These are phyloP conservation scores for Aurelia aurita complex sp. Pacific DNA, from an alignment of 30 jellyfish, hydroid and myxozoan genomes.

Conservation along the genomic window DNA sequence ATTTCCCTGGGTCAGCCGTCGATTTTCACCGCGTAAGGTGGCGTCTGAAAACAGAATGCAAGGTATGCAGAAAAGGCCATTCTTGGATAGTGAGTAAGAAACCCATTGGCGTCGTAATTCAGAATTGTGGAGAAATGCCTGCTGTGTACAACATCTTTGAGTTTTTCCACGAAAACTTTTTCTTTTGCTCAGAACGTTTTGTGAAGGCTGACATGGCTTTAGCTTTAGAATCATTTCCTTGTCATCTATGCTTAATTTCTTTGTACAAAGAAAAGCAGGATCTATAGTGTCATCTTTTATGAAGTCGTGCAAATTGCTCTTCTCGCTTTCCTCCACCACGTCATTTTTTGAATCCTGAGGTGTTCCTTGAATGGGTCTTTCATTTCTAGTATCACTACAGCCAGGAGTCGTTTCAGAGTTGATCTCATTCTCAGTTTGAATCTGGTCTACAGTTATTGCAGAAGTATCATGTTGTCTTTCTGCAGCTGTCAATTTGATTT, in stretches of 20 bases:
- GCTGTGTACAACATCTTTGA: constrained; percentile 37
- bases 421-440: too few species aligned
- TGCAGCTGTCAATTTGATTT: neutral
- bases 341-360: too few species aligned
- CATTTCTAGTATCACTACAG: too few species aligned
- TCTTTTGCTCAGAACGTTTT: neutral
- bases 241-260: constrained; percentile 10
- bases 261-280: constrained; percentile 8
- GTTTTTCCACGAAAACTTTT: neutral
- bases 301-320: too few species aligned
- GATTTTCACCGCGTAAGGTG: constrained; percentile 23
- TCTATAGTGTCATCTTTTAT: neutral
- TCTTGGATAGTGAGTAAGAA: too few species aligned
- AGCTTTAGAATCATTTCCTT: constrained; percentile 24
- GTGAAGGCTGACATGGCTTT: constrained; percentile 22
- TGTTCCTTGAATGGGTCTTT: too few species aligned
- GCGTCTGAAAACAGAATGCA: constrained; percentile 54
- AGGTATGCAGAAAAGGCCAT: constrained; percentile 2
- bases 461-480: neutral
- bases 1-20: constrained; percentile 17
- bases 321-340: too few species aligned
- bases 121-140: constrained; percentile 14
- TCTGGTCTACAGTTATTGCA: too few species aligned
- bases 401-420: too few species aligned
- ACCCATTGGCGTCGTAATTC: too few species aligned